Evolutionary conservation across 2,797 vertebrate species (phyloP).

Genomic region (Poecile montanus): DNA sequence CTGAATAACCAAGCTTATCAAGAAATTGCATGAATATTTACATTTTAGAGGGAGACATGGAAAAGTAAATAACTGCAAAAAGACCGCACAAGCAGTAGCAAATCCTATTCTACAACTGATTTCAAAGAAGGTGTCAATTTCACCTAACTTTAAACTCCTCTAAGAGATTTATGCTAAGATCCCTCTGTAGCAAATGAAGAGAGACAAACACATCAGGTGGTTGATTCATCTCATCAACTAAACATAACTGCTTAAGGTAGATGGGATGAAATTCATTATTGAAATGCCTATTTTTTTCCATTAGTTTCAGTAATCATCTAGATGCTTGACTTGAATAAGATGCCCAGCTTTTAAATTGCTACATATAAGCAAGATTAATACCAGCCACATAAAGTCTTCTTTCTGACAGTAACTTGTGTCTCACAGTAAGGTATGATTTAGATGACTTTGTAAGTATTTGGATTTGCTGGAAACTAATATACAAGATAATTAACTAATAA

Average conservation of each 20-base stretch:
- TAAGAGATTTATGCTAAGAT: not conserved
- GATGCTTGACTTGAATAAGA: not conserved
- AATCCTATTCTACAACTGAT: not conserved
- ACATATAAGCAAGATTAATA: not conserved
- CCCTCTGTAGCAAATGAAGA: not conserved
- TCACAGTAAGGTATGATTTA: not conserved
- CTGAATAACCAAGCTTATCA: not conserved
- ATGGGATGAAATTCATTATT: not conserved
- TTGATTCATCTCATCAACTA: not conserved
- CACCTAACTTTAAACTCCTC: not conserved
- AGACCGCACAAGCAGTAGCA: not conserved
- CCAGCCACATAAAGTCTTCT: not conserved
- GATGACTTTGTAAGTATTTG: not conserved
- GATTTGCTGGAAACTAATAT: not conserved
- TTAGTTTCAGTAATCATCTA: not conserved
- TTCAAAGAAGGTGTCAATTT: not conserved
- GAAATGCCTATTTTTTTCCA: not conserved
- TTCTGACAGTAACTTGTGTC: not conserved
- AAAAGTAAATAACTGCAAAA: not conserved
- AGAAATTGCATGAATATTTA: not conserved
- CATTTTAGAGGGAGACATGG: not conserved
- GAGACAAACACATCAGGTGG: not conserved
- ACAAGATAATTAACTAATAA: not conserved
- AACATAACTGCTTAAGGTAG: not conserved
- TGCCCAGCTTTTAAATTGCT: not conserved